Evolutionary conservation across 2,888 invertebrate genomes (phyloP).

Genomic region (Hirtodrosophila confusa): DNA sequence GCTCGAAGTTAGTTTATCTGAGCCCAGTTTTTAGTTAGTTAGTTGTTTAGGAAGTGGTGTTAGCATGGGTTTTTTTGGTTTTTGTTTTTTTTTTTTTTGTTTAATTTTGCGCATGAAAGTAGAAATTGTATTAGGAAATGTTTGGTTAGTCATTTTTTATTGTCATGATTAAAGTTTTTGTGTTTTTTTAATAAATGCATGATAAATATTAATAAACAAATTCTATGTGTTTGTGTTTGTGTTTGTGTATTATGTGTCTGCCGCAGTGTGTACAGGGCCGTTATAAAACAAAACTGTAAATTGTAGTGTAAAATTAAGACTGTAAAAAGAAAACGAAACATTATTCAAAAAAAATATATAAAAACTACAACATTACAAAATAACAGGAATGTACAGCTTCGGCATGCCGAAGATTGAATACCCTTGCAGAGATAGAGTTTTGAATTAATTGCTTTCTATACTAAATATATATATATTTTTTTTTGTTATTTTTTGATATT

Average conservation of each 20-base stretch:
- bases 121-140: conserved; percentile 58
- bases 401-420: conserved; percentile 6
- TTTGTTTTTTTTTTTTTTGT: conserved; percentile 30
- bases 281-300: conserved; percentile 58
- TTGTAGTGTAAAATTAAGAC: conserved; percentile 49
- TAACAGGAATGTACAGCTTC: conserved; percentile 13
- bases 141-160: conserved; percentile 54
- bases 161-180: not conserved
- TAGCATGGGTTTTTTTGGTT: conserved; percentile 39
- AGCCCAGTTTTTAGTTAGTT: conserved; percentile 37
- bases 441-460: not conserved
- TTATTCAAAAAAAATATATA: conserved; percentile 32
- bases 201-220: conserved; percentile 13
- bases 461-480: not conserved
- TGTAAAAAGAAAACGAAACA: conserved; percentile 69
- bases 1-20: conserved; percentile 70
- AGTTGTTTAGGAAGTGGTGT: conserved; percentile 52
- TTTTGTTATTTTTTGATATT: too few relatives aligned
- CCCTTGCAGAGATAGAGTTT: conserved; percentile 4
- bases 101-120: conserved; percentile 61
- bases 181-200: conserved; percentile 1
- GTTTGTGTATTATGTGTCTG: conserved; percentile 22
- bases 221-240: conserved; percentile 22
- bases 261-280: conserved; percentile 41
- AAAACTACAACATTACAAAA: conserved; percentile 9